phyloP scores from a whole-genome alignment of 2,113 vertebrate genomes.

The Nyctibius bracteatus region DNA sequence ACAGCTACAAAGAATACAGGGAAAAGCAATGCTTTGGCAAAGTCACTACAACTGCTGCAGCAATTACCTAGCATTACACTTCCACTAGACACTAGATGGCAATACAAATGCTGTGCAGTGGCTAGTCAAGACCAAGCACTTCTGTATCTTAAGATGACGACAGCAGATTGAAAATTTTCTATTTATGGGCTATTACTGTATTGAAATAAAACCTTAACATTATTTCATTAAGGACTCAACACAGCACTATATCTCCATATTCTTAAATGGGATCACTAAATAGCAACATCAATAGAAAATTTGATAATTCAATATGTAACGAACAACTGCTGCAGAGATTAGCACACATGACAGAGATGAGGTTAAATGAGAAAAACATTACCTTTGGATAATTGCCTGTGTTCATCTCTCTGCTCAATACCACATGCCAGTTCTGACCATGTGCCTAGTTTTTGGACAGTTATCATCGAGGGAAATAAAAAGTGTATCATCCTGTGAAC shows the following conservation, averaged over 20 bases:
- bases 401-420: not conserved
- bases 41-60: not conserved
- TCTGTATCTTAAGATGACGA: not conserved
- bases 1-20: not conserved
- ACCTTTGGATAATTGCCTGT: not conserved
- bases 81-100: not conserved
- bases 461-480: not conserved
- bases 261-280: not conserved
- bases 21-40: not conserved
- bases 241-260: not conserved
- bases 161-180: not conserved
- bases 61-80: not conserved
- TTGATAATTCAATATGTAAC: accelerated
- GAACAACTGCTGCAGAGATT: not conserved
- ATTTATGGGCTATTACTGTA: not conserved
- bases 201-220: not conserved
- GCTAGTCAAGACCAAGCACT: not conserved
- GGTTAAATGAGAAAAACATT: not conserved
- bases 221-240: not conserved
- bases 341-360: not conserved
- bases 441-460: not conserved
- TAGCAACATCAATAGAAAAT: not conserved
- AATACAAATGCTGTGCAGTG: not conserved
- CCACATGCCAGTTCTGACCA: not conserved
- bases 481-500: not conserved